Percentiles rank a stretch among this genome's conserved stretches.
These are phyloP conservation scores for Myxocyprinus asiaticus DNA, from an alignment of 2,113 vertebrate genomes.

Conservation along the genomic window DNA sequence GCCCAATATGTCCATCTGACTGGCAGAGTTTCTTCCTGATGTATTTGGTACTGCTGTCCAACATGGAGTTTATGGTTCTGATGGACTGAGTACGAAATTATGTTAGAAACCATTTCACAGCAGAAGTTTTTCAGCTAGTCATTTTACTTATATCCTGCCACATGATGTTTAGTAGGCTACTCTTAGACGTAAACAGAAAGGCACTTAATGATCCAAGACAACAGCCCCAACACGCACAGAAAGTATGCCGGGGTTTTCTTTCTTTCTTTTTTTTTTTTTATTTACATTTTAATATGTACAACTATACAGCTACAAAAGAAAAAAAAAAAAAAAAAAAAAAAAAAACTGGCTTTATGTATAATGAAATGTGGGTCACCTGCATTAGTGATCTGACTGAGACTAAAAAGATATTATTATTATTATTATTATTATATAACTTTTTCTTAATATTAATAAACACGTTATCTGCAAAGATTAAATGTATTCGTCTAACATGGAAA, in stretches of 20 bases:
- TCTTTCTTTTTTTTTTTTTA: too few relatives aligned
- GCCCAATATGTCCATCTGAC: constrained; percentile 61
- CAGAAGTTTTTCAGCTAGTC: background rate
- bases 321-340: background rate
- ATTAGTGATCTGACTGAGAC: constrained; percentile 68
- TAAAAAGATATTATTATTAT: too few relatives aligned
- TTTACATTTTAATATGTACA: too few relatives aligned
- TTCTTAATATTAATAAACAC: too few relatives aligned
- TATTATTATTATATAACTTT: too few relatives aligned
- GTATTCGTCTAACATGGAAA: constrained; percentile 56
- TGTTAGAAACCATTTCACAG: background rate
- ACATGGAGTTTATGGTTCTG: constrained; percentile 83
- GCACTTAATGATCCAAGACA: constrained; percentile 66
- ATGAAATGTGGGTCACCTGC: constrained; percentile 66
- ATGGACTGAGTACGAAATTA: constrained; percentile 73
- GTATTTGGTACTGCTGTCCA: constrained; percentile 70
- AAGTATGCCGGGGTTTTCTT: too few relatives aligned
- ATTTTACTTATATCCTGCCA: background rate
- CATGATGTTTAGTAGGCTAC: constrained; percentile 67
- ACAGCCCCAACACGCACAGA: too few relatives aligned
- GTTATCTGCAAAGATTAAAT: too few relatives aligned
- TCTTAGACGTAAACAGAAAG: constrained; percentile 75
- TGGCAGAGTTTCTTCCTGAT: constrained; percentile 73
- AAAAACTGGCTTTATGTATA: background rate
- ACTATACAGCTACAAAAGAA: too few relatives aligned